A percentile compares a stretch with the other conserved stretches of the same genome.
Conservation (phyloP, 2,797 vertebrate species). For the Tiaroga cobitis region DNA sequence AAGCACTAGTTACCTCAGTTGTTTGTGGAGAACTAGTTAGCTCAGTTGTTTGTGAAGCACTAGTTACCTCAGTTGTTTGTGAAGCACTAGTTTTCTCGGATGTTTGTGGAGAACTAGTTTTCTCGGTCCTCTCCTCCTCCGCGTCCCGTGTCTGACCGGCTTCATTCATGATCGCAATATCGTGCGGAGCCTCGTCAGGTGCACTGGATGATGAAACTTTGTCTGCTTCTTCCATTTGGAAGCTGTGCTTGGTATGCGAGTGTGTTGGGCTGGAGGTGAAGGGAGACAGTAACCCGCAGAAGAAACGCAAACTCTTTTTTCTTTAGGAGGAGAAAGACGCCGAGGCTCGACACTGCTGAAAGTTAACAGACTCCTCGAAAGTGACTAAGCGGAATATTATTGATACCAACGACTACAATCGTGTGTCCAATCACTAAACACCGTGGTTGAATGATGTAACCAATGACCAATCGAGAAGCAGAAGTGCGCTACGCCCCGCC, state of each 20-base stretch:
- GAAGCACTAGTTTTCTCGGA: accelerated
- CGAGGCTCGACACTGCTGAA: neutral
- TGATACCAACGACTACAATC: neutral
- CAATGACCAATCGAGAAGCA: neutral
- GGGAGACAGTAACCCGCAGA: neutral
- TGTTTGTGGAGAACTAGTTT: neutral
- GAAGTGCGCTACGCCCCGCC: neutral
- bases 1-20: too few relatives aligned
- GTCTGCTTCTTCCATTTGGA: conserved; percentile 79
- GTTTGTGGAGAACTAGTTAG: too few relatives aligned
- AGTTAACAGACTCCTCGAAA: neutral
- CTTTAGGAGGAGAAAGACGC: neutral
- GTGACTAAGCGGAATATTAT: conserved; percentile 26
- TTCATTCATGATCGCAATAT: neutral
- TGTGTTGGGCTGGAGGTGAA: neutral
- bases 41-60: neutral
- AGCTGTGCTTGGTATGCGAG: conserved; percentile 18
- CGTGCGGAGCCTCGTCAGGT: conserved; percentile 43
- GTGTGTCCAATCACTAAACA: neutral
- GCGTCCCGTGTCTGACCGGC: neutral
- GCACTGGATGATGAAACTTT: conserved; percentile 75
- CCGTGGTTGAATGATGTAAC: neutral
- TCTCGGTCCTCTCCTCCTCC: neutral
- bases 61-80: neutral
- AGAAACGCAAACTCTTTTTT: neutral